A percentile compares a stretch with the other conserved stretches of the same genome.
Evolutionary conservation across 1,140 invertebrate genomes (phyloP).

Genomic region (Trichoplusia ni): DNA sequence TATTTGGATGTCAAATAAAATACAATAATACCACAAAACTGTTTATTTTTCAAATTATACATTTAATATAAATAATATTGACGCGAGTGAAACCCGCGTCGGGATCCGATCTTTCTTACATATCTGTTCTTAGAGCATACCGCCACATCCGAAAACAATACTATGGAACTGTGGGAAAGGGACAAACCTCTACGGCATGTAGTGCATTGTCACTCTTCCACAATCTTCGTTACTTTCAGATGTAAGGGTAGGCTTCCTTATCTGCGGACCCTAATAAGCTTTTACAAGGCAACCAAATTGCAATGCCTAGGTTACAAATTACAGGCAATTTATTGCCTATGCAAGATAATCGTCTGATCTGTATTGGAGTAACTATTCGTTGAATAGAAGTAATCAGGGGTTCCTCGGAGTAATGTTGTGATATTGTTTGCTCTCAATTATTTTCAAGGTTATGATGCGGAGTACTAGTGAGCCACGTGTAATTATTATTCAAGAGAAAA

Average conservation of each 20-base stretch:
- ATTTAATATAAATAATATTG: slow-evolving; percentile 1
- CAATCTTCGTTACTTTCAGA: too few species aligned
- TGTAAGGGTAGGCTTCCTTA: too few species aligned
- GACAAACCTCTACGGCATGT: too few species aligned
- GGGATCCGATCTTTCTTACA: slow-evolving; percentile 1
- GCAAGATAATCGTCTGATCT: not conserved
- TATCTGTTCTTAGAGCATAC: slow-evolving; percentile 1
- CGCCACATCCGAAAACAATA: too few species aligned
- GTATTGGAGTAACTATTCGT: not conserved
- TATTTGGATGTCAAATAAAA: not conserved
- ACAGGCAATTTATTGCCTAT: slow-evolving; percentile 9
- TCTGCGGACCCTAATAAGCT: slow-evolving; percentile 17
- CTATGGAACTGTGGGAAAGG: too few species aligned
- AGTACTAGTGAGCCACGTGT: too few species aligned
- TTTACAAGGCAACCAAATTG: slow-evolving; percentile 23
- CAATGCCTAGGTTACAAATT: slow-evolving; percentile 21
- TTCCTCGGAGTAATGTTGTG: too few species aligned
- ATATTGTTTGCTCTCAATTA: too few species aligned
- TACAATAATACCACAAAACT: slow-evolving; percentile 15
- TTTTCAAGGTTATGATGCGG: too few species aligned
- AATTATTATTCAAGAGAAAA: too few species aligned
- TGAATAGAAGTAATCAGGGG: too few species aligned
- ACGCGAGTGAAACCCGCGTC: not conserved
- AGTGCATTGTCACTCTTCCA: too few species aligned
- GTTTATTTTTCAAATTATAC: slow-evolving; percentile 19